phyloP scores from a whole-genome alignment of 2,113 vertebrate species.

The Malurus cyaneus region DNA sequence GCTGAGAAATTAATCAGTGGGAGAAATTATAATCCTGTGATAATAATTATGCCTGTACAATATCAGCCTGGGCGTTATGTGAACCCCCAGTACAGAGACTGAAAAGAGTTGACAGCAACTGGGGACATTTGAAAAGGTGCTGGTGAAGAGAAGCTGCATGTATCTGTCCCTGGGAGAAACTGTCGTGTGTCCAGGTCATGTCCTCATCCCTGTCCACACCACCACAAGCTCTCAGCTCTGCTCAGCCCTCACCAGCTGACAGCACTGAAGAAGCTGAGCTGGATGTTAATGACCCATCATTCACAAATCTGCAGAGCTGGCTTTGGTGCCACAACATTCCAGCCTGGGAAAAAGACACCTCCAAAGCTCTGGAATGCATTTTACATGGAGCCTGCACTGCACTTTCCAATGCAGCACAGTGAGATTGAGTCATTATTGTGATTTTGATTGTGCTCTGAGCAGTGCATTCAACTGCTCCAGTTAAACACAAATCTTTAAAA shows the following conservation, averaged over 20 bases:
- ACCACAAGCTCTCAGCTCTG: not conserved
- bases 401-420: not conserved
- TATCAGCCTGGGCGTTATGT: rapidly evolving
- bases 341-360: not conserved
- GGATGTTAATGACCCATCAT: not conserved
- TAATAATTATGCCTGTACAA: not conserved
- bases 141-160: not conserved
- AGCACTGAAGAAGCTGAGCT: not conserved
- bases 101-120: not conserved
- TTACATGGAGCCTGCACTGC: not conserved
- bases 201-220: not conserved
- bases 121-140: not conserved
- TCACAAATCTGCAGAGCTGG: not conserved
- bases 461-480: not conserved
- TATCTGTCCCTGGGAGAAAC: not conserved
- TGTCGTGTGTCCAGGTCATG: not conserved
- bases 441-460: not conserved
- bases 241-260: not conserved
- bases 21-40: not conserved
- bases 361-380: not conserved
- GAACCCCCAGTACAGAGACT: not conserved
- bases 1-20: not conserved
- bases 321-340: not conserved
- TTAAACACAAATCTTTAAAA: not conserved
- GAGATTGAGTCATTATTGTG: not conserved